Evolutionary conservation across 2,888 invertebrate species (phyloP), one percentile per base, ranked within the genome.

Genomic region (Meliscaeva auricollis): DNA sequence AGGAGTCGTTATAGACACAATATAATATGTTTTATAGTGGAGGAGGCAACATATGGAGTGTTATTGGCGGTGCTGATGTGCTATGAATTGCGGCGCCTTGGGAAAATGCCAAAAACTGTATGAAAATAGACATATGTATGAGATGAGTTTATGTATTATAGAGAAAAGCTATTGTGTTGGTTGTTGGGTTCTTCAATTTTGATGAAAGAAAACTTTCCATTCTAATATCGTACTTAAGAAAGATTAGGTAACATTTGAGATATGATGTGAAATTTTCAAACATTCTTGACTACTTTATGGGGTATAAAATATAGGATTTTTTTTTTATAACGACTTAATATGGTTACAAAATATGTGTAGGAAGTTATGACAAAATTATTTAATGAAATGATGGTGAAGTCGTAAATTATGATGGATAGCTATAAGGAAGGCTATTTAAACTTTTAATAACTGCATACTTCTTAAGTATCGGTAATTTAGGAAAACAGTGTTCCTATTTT

Each of bases 1-100:
- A 9, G 35, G 1, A 8, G 48, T 66, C 48, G 54, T 52, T 69
- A 64, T 46, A 69, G 69, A 69, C 69, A 11, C 52, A 54, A 52
- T 62, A 11, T 62, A 64, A 64, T 64, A 64, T 64, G 46, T 64
- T 64, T 46, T 46, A 64, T 32, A 35, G 48, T 62, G 68, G 54
- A 62, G 44, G 54, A 54, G 81, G 85, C 72, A 77, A 81, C 85
- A 85, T 85, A 85, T 85, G 85, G 85, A 81, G 81, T 85, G 85
- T 81, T 85, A 85, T 85, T 81, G 85, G 76, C 76, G 76, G 76
- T 85, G 85, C 72, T 85, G 85, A 85, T 85, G 81, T 81, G 76
- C 85, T 85, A 81, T 76, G 81, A 85, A 85, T 85, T 85, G 85
- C 77, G 85, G 81, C 85, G 85, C 85, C 85, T 85, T 81, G 85